Percentiles rank a stretch among this genome's conserved stretches.
phyloP scores from a whole-genome alignment of 1,140 invertebrate species.

The Zaprionus davidi region DNA sequence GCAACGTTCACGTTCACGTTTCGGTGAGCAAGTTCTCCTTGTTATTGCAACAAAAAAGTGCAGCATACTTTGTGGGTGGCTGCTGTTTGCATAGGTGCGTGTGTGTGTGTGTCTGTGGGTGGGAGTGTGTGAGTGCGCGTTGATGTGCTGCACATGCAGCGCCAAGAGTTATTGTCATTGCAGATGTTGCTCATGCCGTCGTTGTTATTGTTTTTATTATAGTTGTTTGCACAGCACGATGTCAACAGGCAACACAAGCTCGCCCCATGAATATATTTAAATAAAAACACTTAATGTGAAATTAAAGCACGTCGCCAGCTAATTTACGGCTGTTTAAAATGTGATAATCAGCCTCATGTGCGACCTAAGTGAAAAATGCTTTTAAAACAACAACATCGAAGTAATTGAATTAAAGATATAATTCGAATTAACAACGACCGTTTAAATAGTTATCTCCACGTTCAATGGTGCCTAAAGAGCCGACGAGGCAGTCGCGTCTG shows the following conservation, averaged over 20 bases:
- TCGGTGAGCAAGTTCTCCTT: constrained; percentile 47
- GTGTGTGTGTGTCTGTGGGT: constrained; percentile 10
- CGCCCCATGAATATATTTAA: constrained; percentile 73
- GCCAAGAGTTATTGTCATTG: constrained; percentile 71
- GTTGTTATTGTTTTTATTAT: constrained; percentile 72
- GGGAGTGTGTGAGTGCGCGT: background rate
- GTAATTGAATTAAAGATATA: constrained; percentile 8
- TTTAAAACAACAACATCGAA: background rate
- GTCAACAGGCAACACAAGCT: constrained; percentile 55
- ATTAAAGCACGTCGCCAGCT: constrained; percentile 11
- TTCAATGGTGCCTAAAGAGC: background rate
- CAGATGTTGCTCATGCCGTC: constrained; percentile 68
- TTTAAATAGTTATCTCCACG: background rate
- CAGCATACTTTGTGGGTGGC: constrained; percentile 61
- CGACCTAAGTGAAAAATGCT: background rate
- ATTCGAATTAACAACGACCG: background rate
- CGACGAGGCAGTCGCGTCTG: background rate
- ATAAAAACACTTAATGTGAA: constrained; percentile 47
- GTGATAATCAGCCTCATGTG: background rate
- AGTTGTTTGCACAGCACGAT: constrained; percentile 61
- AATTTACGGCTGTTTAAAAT: constrained; percentile 37
- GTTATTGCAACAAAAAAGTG: constrained; percentile 50
- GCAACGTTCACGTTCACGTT: constrained; percentile 43
- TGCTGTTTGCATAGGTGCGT: constrained; percentile 52
- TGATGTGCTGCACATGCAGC: constrained; percentile 46